These are phyloP conservation scores for Cremastinae sp. DNA, from an alignment of 2,888 invertebrate species.

Conservation along the genomic window DNA sequence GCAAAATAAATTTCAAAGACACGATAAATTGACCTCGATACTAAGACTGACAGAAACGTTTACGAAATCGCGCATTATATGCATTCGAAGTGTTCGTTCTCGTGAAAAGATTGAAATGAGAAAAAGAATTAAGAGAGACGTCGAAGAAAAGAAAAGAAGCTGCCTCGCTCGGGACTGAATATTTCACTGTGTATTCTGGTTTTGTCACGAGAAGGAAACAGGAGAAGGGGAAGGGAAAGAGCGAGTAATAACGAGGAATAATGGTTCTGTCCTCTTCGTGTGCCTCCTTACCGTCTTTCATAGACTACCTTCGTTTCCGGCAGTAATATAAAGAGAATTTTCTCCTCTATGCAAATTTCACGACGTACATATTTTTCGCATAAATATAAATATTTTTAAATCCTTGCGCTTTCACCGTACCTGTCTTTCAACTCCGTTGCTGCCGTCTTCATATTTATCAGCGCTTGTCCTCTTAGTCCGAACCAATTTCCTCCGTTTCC, in stretches of 20 bases:
- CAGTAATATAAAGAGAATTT: slow-evolving; percentile 66
- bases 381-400: slow-evolving; percentile 67
- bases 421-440: neutral
- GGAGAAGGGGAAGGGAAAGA: slow-evolving; percentile 67
- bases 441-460: neutral
- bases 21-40: slow-evolving; percentile 65
- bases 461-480: neutral
- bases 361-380: slow-evolving; percentile 66
- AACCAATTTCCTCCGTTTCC: slow-evolving; percentile 21
- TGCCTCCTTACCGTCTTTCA: slow-evolving; percentile 61
- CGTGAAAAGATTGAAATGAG: slow-evolving; percentile 23
- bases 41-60: slow-evolving; percentile 63
- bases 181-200: slow-evolving; percentile 71
- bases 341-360: slow-evolving; percentile 67
- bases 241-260: slow-evolving; percentile 38
- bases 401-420: slow-evolving; percentile 27
- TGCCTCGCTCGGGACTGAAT: slow-evolving; percentile 60
- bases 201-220: slow-evolving; percentile 66
- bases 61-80: slow-evolving; percentile 46
- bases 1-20: neutral
- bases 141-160: slow-evolving; percentile 38
- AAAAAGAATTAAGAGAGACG: slow-evolving; percentile 34
- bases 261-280: slow-evolving; percentile 46
- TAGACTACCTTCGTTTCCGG: slow-evolving; percentile 56
- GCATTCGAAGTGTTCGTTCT: neutral